Conservation (phyloP, 2,113 vertebrate species). For the Ptyas mucosa region DNA sequence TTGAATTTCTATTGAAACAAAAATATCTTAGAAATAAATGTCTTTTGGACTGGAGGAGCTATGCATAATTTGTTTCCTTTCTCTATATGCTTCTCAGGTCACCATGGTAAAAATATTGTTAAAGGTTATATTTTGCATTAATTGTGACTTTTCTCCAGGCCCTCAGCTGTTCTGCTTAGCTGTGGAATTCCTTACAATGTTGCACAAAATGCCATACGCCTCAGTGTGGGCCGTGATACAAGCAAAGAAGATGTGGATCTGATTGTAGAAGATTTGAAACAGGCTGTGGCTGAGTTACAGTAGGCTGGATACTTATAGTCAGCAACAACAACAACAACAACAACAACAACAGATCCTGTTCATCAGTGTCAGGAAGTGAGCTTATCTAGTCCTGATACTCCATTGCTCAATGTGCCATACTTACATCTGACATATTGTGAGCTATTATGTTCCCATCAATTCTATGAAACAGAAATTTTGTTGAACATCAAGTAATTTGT, state of each 20-base stretch:
- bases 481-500: neutral
- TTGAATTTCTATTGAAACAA: neutral
- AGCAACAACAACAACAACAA: neutral
- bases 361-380: neutral
- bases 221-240: slow-evolving; percentile 87
- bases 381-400: neutral
- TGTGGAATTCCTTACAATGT: slow-evolving; percentile 76
- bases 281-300: slow-evolving; percentile 75
- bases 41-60: neutral
- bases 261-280: slow-evolving; percentile 82
- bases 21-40: neutral
- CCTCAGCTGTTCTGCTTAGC: slow-evolving; percentile 86
- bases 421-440: neutral
- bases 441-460: neutral
- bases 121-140: accelerated
- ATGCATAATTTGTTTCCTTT: neutral
- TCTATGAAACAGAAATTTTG: neutral
- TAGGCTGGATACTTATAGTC: neutral
- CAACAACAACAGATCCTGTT: neutral
- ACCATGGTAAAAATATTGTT: neutral
- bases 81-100: neutral
- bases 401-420: neutral
- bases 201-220: slow-evolving; percentile 83
- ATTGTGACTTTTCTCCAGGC: slow-evolving; percentile 63
- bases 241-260: slow-evolving; percentile 80